Evolutionary conservation across 2,797 vertebrate species (phyloP).

Genomic region (Rhinatrema bivittatum): DNA sequence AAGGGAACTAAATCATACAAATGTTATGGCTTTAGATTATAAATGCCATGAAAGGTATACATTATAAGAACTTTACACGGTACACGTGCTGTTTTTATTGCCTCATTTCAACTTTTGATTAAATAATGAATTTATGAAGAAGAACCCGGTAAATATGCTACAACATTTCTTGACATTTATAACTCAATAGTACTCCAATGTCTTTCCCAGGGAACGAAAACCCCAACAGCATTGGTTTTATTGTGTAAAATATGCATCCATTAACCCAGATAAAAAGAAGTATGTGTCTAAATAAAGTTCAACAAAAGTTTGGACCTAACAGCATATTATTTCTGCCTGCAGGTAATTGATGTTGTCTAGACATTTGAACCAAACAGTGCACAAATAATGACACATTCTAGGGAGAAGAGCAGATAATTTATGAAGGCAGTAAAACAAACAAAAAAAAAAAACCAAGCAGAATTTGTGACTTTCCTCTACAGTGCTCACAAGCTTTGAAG

Average conservation of each 20-base stretch:
- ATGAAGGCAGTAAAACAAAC: not conserved
- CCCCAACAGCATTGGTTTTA: slow-evolving; percentile 5
- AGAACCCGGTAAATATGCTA: slow-evolving; percentile 32
- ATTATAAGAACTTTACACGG: slow-evolving; percentile 34
- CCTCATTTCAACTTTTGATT: slow-evolving; percentile 42
- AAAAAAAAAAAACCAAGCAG: not conserved
- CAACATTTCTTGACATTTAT: slow-evolving; percentile 13
- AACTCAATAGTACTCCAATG: not conserved
- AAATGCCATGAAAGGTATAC: slow-evolving; percentile 7
- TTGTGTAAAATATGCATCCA: not conserved
- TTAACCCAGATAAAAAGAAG: slow-evolving; percentile 4
- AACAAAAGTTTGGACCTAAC: slow-evolving; percentile 3
- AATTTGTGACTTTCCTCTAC: not conserved
- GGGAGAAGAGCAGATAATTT: not conserved
- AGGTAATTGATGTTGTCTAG: not conserved
- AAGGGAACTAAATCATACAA: slow-evolving; percentile 16
- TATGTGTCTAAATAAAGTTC: not conserved
- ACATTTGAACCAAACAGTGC: not conserved
- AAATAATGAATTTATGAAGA: slow-evolving; percentile 36
- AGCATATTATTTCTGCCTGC: not conserved
- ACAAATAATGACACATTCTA: not conserved
- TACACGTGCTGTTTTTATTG: slow-evolving; percentile 27
- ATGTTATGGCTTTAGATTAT: not conserved
- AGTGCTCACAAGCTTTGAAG: not conserved
- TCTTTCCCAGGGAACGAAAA: slow-evolving; percentile 7